phyloP scores from a whole-genome alignment of 2,888 invertebrate genomes.

The Cheilosia impressa region DNA sequence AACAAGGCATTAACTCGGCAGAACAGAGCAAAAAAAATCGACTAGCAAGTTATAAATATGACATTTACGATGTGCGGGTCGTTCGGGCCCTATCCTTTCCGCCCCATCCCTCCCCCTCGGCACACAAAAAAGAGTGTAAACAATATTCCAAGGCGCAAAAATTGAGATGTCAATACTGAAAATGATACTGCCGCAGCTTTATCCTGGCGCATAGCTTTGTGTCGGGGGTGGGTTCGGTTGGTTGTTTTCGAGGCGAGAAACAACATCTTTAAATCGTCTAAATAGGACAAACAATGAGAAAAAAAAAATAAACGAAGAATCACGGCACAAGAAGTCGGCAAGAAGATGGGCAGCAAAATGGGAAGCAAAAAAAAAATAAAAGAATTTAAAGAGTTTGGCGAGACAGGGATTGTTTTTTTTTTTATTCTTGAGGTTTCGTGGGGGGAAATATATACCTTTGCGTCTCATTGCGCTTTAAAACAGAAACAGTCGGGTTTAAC shows the following conservation, averaged over 20 bases:
- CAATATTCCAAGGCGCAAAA: constrained; percentile 81
- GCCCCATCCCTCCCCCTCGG: not conserved
- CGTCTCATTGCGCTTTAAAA: constrained; percentile 24
- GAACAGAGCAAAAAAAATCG: constrained; percentile 28
- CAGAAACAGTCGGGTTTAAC: not conserved
- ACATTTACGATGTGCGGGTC: constrained; percentile 57
- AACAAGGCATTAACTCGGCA: constrained; percentile 48
- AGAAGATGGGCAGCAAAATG: constrained; percentile 36
- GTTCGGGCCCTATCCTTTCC: constrained; percentile 23
- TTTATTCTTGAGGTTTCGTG: constrained; percentile 2
- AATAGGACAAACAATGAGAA: constrained; percentile 67
- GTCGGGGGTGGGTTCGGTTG: constrained; percentile 47
- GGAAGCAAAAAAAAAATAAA: constrained; percentile 13
- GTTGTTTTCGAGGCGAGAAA: constrained; percentile 70
- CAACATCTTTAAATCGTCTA: constrained; percentile 73
- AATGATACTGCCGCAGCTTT: constrained; percentile 76
- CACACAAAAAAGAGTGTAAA: constrained; percentile 63
- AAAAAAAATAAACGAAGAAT: constrained; percentile 32
- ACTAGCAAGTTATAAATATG: constrained; percentile 63
- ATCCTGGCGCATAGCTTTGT: constrained; percentile 17
- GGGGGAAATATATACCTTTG: constrained; percentile 11
- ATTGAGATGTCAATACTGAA: constrained; percentile 83
- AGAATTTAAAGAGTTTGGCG: constrained; percentile 25
- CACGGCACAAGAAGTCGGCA: constrained; percentile 30
- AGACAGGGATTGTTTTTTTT: constrained; percentile 19